Percentiles rank a stretch among this genome's conserved stretches.
Evolutionary conservation across 2,797 vertebrate species (phyloP).

Genomic region (Rhadinocentrus ornatus): DNA sequence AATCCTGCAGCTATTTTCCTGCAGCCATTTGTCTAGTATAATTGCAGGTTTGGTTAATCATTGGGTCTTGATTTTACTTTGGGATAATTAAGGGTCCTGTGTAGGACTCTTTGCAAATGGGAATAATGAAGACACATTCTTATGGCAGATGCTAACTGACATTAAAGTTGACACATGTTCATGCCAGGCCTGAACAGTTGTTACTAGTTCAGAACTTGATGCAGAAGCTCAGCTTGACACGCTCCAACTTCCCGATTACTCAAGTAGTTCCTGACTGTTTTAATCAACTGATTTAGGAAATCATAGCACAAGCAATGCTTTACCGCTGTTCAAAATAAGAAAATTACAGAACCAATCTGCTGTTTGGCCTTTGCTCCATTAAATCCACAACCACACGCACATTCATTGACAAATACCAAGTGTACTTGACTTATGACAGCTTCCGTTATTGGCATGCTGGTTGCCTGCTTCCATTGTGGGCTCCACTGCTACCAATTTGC

Average conservation of each 20-base stretch:
- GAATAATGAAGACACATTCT: not conserved
- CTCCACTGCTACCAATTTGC: conserved; percentile 53
- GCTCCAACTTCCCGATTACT: conserved; percentile 9
- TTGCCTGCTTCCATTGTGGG: conserved; percentile 30
- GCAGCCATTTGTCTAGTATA: not conserved
- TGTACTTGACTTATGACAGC: conserved; percentile 56
- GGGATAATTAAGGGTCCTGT: not conserved
- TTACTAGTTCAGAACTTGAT: conserved; percentile 4
- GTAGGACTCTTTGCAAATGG: not conserved
- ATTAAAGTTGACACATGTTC: not conserved
- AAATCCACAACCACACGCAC: conserved; percentile 50
- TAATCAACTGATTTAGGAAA: conserved; percentile 17
- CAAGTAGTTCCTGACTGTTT: conserved; percentile 19
- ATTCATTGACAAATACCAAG: conserved; percentile 57
- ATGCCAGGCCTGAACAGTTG: conserved; percentile 5
- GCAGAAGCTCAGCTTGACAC: conserved; percentile 18
- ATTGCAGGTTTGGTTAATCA: conserved; percentile 2
- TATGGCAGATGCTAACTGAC: not conserved
- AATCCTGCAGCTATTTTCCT: not conserved
- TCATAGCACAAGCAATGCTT: not conserved
- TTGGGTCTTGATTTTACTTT: not conserved
- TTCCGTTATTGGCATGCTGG: conserved; percentile 50
- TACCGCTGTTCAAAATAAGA: conserved; percentile 13
- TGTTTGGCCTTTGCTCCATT: conserved; percentile 29
- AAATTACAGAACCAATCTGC: conserved; percentile 33